phyloP scores from a whole-genome alignment of 2,113 vertebrate genomes.

The Phalacrocorax pelagicus region DNA sequence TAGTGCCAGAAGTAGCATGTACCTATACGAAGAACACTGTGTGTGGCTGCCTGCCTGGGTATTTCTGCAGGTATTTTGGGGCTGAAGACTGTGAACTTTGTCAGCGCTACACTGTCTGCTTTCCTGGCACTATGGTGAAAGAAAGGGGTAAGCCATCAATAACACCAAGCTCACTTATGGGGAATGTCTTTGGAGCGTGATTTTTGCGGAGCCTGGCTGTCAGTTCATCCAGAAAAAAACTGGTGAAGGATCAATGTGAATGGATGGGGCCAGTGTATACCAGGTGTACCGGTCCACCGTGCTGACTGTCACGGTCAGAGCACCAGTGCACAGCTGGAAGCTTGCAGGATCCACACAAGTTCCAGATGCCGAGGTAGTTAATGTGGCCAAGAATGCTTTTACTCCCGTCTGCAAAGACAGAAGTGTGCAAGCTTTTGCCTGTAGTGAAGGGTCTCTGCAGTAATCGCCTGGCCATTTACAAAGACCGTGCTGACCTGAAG shows the following conservation, averaged over 20 bases:
- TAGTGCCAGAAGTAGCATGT: not conserved
- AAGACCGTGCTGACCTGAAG: not conserved
- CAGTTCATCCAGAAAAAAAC: not conserved
- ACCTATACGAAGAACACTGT: not conserved
- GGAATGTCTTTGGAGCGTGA: not conserved
- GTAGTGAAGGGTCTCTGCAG: not conserved
- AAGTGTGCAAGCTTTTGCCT: not conserved
- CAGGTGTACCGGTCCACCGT: no score
- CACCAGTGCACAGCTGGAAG: not conserved
- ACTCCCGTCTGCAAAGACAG: not conserved
- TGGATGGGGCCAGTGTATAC: not conserved
- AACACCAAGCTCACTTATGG: not conserved
- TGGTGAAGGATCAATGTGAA: not conserved
- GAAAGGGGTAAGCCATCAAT: not conserved
- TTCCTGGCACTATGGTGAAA: not conserved
- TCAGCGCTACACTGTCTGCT: not conserved
- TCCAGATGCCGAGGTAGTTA: not conserved
- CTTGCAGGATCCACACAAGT: not conserved
- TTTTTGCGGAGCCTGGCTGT: not conserved
- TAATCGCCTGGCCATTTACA: not conserved
- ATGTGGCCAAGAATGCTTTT: not conserved
- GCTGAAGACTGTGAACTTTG: not conserved
- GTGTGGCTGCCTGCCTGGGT: not conserved
- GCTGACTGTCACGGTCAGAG: not conserved
- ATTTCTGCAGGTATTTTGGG: not conserved